Evolutionary conservation across 53 echinoderm and acorn worm species (phyloP), one percentile per base, ranked within the genome.

Genomic region (Luidia sarsii): DNA sequence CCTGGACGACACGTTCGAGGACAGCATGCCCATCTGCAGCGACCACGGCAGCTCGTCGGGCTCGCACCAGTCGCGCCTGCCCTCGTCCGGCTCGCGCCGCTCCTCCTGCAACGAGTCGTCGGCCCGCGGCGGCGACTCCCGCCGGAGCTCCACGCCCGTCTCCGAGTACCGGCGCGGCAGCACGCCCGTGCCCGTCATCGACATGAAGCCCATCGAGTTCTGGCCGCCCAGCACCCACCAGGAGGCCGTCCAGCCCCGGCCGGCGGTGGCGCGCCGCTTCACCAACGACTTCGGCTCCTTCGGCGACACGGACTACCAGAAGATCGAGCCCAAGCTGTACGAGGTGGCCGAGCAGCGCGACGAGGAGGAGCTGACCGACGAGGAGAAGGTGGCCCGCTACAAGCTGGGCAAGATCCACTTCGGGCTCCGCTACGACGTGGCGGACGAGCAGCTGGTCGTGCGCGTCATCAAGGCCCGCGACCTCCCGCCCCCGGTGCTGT

Each of bases 121-220:
- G 34, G 95, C 92, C 39, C 92, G 92, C 31, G 66, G 99, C 7
- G 83, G 99, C 11, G 95, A 95, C 39, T 95, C 95, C 31, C 71
- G 99, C 7, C 86, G 99, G 7, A 86, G 94, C 39, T 97, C 99
- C 33, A 89, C 94, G 27, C 91, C 93, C 0, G 87, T 87, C 19
- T 89, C 92, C 35, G 92, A 92, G 57, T 94, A 91, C 48, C 89
- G 99, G 30, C 87, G 99, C 13, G 86, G 90, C 70, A 89, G 93
- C 67, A 97, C 89, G 18, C 91, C 99, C 8, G 91, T 88, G 2
- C 99, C 99, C 22, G 87, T 97, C 18, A 94, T 94, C n/a, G 99
- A 97, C 73, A 97, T 97, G 99, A 97, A 97, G 71, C 99, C 99
- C 6, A 97, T 97, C 37, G 99, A 97, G 70, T 97, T 97, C 87